Base-by-base conservation (phyloP, 2,113 vertebrate genomes). In the Dunckerocampus dactyliophorus region DNA sequence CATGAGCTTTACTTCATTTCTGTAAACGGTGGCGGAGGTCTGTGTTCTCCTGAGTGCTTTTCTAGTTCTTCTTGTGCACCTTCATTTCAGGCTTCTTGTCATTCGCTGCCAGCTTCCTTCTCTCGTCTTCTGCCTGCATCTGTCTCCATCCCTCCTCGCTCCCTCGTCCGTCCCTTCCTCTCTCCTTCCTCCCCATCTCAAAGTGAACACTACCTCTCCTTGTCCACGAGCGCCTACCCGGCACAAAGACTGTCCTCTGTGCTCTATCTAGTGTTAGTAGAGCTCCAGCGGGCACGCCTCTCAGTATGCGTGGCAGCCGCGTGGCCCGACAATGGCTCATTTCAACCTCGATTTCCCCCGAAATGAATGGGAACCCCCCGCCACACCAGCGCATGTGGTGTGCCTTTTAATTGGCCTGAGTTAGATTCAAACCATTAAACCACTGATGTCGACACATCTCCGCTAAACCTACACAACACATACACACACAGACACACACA, bases 361-460 rank as follows among this genome's bases (percentile, higher is more conserved):
- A 88, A 91, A 90, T 65, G 89, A 91, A 85, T 67, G 74, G 86
- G 83, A 84, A 79, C 74, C 11, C 39, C 39, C 39, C 39, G 7
- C 31, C 87, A 76, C 82, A 81, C 76, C 50, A 20, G 78, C 64
- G 75, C 87, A 89, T 71, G 65, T 68, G 67, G 81, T 80, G 53
- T 81, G 66, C 73, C 81, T 86, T 87, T 92, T 90, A 90, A 91
- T 82, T 92, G 88, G 87, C 65, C 71, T 67, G 63, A 78, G 77
- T 90, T 90, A 90, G 88, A 90, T 80, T 83, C 75, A 89, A 84
- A 69, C 90, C 87, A 89, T 92, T 92, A 91, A 90, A 88, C 80
- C 79, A 87, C 72, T 88, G 84, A 87, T 92, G 84, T 87, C 75
- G 84, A 87, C 84, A 87, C 71, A 77, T 83, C 79, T 82, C 65